A percentile compares a stretch with the other conserved stretches of the same genome.
These are phyloP conservation scores for Tonatia bakeri DNA, from an alignment of 2,113 vertebrate species.

Conservation along the genomic window DNA sequence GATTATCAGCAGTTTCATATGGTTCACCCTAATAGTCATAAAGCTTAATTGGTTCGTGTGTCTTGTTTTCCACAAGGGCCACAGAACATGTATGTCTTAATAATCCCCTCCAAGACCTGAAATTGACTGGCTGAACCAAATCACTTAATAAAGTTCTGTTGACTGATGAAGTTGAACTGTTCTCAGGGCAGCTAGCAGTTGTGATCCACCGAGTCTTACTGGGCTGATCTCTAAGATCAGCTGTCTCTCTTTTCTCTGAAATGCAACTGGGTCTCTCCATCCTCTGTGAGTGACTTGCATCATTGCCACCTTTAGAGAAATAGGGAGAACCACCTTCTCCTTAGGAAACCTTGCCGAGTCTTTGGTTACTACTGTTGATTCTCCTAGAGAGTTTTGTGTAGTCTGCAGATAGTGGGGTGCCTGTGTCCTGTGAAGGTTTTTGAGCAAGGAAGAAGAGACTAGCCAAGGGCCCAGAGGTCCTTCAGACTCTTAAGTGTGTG, in stretches of 20 bases:
- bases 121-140: not conserved
- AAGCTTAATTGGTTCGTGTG: not conserved
- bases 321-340: not conserved
- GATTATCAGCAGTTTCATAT: not conserved
- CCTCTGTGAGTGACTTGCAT: not conserved
- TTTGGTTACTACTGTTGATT: not conserved
- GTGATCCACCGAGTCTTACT: not conserved
- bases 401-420: not conserved
- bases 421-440: not conserved
- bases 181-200: not conserved
- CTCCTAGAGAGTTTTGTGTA: not conserved
- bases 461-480: not conserved
- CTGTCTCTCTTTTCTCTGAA: not conserved
- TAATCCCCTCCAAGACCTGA: not conserved
- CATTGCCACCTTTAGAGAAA: not conserved
- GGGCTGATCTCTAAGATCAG: not conserved
- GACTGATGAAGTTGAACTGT: slow-evolving; percentile 9
- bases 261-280: not conserved
- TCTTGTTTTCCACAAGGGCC: not conserved
- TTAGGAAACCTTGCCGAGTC: not conserved
- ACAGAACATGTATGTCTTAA: not conserved
- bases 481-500: not conserved
- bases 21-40: not conserved
- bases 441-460: not conserved
- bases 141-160: slow-evolving; percentile 5